Percentiles rank a stretch among this genome's conserved stretches.
Conservation (phyloP, 2,797 vertebrate genomes). For the Pipistrellus pygmaeus region DNA sequence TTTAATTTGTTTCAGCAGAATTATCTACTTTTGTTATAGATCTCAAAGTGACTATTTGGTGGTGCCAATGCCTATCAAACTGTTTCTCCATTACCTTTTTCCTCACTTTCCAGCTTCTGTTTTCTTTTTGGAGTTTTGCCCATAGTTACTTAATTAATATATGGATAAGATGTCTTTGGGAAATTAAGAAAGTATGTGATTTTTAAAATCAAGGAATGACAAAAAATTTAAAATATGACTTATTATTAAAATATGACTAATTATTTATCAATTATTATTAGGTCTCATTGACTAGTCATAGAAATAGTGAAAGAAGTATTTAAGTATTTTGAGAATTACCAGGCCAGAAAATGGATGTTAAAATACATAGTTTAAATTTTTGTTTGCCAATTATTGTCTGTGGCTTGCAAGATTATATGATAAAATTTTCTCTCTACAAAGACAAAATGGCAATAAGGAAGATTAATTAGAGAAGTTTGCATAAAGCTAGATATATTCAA, state of each 20-base stretch:
- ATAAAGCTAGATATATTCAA: background rate
- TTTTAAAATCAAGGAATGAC: background rate
- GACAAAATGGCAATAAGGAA: background rate
- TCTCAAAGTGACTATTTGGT: background rate
- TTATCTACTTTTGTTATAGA: background rate
- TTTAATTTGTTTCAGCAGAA: background rate
- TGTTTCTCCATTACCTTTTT: background rate
- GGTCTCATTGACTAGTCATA: background rate
- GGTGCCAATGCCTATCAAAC: background rate
- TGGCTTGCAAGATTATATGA: background rate
- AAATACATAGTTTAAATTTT: background rate
- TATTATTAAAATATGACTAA: background rate
- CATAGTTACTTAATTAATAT: background rate
- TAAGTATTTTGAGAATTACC: background rate
- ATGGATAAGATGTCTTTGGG: background rate
- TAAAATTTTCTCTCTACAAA: background rate
- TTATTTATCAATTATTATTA: background rate
- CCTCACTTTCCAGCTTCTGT: background rate
- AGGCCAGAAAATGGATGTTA: background rate
- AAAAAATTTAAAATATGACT: background rate
- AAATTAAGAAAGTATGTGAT: background rate
- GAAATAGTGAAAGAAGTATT: background rate
- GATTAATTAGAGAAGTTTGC: background rate
- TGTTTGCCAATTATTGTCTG: background rate
- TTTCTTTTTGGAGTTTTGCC: background rate